Conservation (phyloP, 2,888 invertebrate genomes). For the Athalia cordata region DNA sequence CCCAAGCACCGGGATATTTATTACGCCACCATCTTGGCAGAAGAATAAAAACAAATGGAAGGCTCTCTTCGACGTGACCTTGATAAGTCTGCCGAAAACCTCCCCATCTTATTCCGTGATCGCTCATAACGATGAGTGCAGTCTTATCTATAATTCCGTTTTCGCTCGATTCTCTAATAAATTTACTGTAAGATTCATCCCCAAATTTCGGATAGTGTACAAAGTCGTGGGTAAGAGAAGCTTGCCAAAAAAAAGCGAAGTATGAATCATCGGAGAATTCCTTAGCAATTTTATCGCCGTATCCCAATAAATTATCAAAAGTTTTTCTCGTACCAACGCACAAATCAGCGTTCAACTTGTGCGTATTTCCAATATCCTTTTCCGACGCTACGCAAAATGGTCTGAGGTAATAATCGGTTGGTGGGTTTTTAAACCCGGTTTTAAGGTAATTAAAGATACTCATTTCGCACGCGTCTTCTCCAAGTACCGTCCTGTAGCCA, state of each 20-base stretch:
- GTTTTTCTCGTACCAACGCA: constrained; percentile 84
- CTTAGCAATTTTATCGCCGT: constrained; percentile 79
- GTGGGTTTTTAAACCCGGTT: constrained; percentile 84
- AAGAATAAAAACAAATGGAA: constrained; percentile 86
- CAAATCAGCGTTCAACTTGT: constrained; percentile 79
- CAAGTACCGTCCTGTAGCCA: constrained; percentile 87
- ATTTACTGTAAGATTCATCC: constrained; percentile 79
- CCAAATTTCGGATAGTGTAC: constrained; percentile 86
- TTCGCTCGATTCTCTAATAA: constrained; percentile 77
- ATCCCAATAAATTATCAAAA: constrained; percentile 83
- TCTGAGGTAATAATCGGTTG: constrained; percentile 90
- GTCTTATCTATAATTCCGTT: constrained; percentile 80
- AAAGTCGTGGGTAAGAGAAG: constrained; percentile 89
- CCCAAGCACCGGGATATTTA: constrained; percentile 78
- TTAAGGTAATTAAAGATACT: constrained; percentile 89
- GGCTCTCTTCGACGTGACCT: constrained; percentile 89
- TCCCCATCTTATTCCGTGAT: constrained; percentile 93
- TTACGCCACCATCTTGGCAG: constrained; percentile 84
- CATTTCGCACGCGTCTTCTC: constrained; percentile 87
- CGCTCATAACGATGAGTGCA: constrained; percentile 85
- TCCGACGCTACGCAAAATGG: constrained; percentile 85
- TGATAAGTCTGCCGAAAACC: constrained; percentile 88
- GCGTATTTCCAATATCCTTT: constrained; percentile 79
- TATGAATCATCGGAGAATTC: constrained; percentile 78
- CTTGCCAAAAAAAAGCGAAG: constrained; percentile 91